Evolutionary conservation across 2,888 invertebrate genomes (phyloP).

Genomic region (Clistopyga incitator): DNA sequence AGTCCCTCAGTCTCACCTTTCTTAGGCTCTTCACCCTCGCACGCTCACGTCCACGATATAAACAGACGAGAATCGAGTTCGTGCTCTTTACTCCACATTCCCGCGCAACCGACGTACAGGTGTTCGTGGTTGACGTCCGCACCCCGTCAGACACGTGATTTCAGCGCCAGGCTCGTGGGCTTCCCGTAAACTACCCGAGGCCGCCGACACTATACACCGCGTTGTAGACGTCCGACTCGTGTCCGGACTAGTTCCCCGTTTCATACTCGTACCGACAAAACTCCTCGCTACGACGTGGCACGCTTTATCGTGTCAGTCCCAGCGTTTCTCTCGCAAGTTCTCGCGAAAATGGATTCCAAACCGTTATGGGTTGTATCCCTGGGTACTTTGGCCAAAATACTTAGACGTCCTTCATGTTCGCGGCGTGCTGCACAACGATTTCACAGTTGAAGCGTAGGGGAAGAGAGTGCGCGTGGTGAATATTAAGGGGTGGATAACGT

Average conservation of each 20-base stretch:
- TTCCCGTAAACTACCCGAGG: conserved; percentile 29
- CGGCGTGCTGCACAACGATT: conserved; percentile 38
- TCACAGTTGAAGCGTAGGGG: conserved; percentile 28
- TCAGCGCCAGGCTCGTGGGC: background rate
- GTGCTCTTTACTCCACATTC: conserved; percentile 59
- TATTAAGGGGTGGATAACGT: conserved; percentile 30
- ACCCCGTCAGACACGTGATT: conserved; percentile 67
- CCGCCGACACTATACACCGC: conserved; percentile 51
- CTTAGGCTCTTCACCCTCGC: conserved; percentile 45
- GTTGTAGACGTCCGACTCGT: conserved; percentile 66
- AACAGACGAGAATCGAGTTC: conserved; percentile 51
- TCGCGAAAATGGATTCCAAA: conserved; percentile 7
- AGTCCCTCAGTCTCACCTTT: background rate
- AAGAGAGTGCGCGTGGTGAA: conserved; percentile 38
- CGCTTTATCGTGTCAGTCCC: conserved; percentile 63
- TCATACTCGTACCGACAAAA: conserved; percentile 60
- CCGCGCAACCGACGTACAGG: conserved; percentile 68
- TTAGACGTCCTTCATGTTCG: conserved; percentile 54
- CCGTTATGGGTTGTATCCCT: background rate
- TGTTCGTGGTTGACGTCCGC: conserved; percentile 69
- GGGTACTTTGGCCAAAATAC: conserved; percentile 52
- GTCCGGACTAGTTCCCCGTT: conserved; percentile 61
- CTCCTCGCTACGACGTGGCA: conserved; percentile 65
- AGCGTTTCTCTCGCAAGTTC: conserved; percentile 43
- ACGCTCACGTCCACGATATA: conserved; percentile 53